Evolutionary conservation across 2,888 invertebrate species (phyloP).

Genomic region (Cabera pusaria): DNA sequence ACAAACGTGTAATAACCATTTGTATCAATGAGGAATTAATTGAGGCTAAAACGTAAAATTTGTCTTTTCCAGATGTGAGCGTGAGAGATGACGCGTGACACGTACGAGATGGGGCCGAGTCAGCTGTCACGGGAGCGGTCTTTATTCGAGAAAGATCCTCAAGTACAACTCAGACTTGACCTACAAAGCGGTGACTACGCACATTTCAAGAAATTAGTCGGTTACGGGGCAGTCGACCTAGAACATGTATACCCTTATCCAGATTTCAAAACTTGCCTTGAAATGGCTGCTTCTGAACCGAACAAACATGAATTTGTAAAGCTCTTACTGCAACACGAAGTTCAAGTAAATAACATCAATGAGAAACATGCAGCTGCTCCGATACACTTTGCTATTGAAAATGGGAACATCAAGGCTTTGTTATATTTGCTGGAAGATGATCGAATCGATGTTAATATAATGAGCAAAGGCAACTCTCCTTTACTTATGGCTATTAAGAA

Average conservation of each 20-base stretch:
- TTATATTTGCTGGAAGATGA: conserved; percentile 70
- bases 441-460: conserved; percentile 74
- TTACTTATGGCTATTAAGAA: conserved; percentile 77
- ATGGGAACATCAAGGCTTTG: conserved; percentile 74
- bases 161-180: conserved; percentile 75
- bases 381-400: conserved; percentile 85
- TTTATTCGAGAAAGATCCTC: conserved; percentile 73
- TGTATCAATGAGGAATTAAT: conserved; percentile 50
- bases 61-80: conserved; percentile 75
- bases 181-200: conserved; percentile 76
- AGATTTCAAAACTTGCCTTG: conserved; percentile 83
- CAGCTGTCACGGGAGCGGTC: conserved; percentile 67
- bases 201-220: conserved; percentile 77
- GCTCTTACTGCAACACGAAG: conserved; percentile 83
- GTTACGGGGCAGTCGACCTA: conserved; percentile 73
- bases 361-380: conserved; percentile 83
- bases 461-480: conserved; percentile 78
- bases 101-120: conserved; percentile 75
- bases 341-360: conserved; percentile 84
- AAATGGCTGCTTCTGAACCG: conserved; percentile 79
- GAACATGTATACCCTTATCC: conserved; percentile 82
- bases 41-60: conserved; percentile 30
- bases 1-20: conserved; percentile 49
- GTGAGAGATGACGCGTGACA: conserved; percentile 68
- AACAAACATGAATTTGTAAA: conserved; percentile 81